Evolutionary conservation across 2,113 vertebrate genomes (phyloP).

Genomic region (Speoplatyrhinus poulsoni): DNA sequence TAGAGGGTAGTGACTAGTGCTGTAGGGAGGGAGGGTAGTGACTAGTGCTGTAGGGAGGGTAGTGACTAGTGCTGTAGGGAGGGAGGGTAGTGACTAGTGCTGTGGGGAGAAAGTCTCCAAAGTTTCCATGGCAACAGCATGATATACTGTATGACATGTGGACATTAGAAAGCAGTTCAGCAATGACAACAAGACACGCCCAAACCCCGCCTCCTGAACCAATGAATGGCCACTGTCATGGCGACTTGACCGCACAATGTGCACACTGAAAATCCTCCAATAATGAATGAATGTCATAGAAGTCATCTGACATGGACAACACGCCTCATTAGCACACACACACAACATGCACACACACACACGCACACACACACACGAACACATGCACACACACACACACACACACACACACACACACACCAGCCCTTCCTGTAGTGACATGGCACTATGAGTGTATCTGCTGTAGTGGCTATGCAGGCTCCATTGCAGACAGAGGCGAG

Average conservation of each 20-base stretch:
- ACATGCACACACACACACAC: not conserved
- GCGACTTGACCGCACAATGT: conserved; percentile 30
- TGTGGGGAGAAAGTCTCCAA: too few relatives aligned
- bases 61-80: too few relatives aligned
- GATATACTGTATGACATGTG: too few relatives aligned
- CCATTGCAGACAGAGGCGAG: not conserved
- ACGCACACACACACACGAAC: conserved; percentile 1
- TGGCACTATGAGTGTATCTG: conserved; percentile 7
- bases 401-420: conserved; percentile 11
- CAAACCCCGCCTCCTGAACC: not conserved
- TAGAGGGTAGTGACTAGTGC: too few relatives aligned
- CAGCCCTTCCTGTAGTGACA: conserved; percentile 6
- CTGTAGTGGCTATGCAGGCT: conserved; percentile 7
- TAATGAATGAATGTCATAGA: conserved; percentile 52
- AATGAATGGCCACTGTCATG: conserved; percentile 24
- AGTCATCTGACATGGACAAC: conserved; percentile 49
- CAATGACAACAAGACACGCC: too few relatives aligned
- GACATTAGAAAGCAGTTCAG: too few relatives aligned
- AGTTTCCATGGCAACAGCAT: too few relatives aligned
- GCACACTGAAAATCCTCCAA: conserved; percentile 29
- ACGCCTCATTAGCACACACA: conserved; percentile 40
- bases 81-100: too few relatives aligned
- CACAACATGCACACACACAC: not conserved
- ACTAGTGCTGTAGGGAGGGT: too few relatives aligned
- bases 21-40: too few relatives aligned